Conservation (phyloP, 2,797 vertebrate genomes). For the Fundulus diaphanus region DNA sequence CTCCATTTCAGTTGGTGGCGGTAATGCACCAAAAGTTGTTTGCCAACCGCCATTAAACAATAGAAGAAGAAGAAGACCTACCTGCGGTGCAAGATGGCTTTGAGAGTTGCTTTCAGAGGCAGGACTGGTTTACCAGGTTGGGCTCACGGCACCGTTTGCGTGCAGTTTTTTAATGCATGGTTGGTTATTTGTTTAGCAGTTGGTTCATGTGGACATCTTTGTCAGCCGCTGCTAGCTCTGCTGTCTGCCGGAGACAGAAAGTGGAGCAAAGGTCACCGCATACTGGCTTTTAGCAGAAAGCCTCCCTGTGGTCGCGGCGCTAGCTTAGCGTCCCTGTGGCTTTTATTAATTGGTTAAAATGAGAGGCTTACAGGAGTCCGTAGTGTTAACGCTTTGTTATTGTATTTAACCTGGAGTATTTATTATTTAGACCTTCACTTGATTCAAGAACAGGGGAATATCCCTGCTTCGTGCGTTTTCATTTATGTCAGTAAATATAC, state of each 20-base stretch:
- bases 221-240: neutral
- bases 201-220: neutral
- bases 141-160: neutral
- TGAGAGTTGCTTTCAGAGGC: conserved; percentile 37
- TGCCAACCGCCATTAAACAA: too few relatives aligned
- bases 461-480: neutral
- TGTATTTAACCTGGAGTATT: too few relatives aligned
- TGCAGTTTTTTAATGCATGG: accelerated
- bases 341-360: too few relatives aligned
- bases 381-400: too few relatives aligned
- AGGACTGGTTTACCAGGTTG: conserved; percentile 44
- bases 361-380: too few relatives aligned
- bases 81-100: conserved; percentile 38
- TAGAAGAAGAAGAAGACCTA: neutral
- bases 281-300: neutral
- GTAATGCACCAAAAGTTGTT: too few relatives aligned
- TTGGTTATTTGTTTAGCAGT: accelerated
- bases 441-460: neutral
- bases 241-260: neutral
- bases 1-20: too few relatives aligned
- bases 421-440: neutral
- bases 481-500: neutral
- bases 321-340: too few relatives aligned
- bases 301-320: neutral
- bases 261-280: conserved; percentile 47